Conservation (phyloP, 2,888 invertebrate genomes). For the Ophraella communa region DNA sequence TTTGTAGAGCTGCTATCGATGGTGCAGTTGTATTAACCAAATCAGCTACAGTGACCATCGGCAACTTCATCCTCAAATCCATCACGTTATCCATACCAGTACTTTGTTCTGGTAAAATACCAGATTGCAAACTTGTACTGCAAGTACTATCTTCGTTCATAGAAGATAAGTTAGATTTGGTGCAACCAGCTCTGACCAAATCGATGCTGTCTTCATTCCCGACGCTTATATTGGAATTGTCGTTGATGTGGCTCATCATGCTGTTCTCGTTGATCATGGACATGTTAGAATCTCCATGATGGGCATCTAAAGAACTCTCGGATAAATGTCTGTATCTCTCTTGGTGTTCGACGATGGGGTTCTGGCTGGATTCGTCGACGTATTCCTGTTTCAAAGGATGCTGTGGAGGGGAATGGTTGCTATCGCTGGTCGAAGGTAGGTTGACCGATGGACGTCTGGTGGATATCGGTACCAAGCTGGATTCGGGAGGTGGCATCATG, state of each 20-base stretch:
- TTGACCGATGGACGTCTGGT: constrained; percentile 67
- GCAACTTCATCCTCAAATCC: constrained; percentile 73
- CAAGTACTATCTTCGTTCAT: constrained; percentile 50
- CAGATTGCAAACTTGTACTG: constrained; percentile 36
- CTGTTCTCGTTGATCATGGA: constrained; percentile 59
- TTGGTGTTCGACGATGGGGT: constrained; percentile 62
- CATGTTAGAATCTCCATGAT: constrained; percentile 57
- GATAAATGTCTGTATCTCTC: constrained; percentile 57
- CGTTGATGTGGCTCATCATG: constrained; percentile 48
- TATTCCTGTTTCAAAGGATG: constrained; percentile 70
- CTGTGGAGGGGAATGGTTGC: constrained; percentile 63
- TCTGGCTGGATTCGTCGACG: constrained; percentile 76
- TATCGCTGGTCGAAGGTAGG: constrained; percentile 65
- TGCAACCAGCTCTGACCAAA: constrained; percentile 31
- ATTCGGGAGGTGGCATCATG: constrained; percentile 75
- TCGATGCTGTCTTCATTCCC: constrained; percentile 54
- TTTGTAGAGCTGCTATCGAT: constrained; percentile 62
- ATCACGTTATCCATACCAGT: constrained; percentile 64
- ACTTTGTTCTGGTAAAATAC: constrained; percentile 10
- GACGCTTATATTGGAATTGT: constrained; percentile 54
- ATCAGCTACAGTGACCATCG: constrained; percentile 62
- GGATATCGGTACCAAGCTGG: constrained; percentile 66
- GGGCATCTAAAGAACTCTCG: constrained; percentile 60
- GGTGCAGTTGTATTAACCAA: constrained; percentile 64
- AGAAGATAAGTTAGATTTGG: constrained; percentile 45